Base-by-base conservation (phyloP, 1,140 invertebrate genomes). In the Drosophila kikkawai region DNA sequence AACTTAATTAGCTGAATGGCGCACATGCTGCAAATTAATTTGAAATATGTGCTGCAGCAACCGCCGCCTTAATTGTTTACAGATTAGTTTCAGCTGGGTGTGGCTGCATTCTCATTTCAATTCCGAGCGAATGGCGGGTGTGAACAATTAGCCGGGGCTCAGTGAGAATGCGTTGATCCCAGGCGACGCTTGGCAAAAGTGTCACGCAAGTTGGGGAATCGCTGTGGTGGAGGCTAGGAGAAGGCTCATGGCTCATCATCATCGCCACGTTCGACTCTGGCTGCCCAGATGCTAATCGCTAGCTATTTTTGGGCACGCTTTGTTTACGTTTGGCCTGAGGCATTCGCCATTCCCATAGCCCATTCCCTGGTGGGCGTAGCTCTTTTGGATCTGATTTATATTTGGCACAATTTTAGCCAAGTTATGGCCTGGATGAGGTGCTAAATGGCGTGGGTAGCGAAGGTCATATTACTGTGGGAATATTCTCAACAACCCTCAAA, bases 11-110 rank as follows among this genome's bases (percentile, higher is more conserved):
- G 47, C 66, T 67, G 67, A 87, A 87, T 79, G 83, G 82, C 53
- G 64, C 77, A 84, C 80, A 88, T 82, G 80, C 69, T 66, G 80
- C 80, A 88, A 88, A 88, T 88, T 88, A 83, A 88, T 77, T 84
- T 75, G 55, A 83, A 73, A 86, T 74, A 58, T 65, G 59, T 51
- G 50, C 34, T 66, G 75, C 75, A 73, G 51, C 60, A 75, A 56
- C 56, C 59, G 42, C 44, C 67, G 78, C 42, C 77, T 71, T 90
- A 88, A 87, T 87, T 87, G 85, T 80, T 81, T 75, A 81, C 73
- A 84, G 85, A 87, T 87, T 88, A 88, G 80, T 88, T 88, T 80
- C 82, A 75, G 32, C 60, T 65, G 83, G 83, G 84, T 80, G 83
- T 83, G 83, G 80, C 84, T 29, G 26, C 29, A 36, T n/a, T 2